A percentile compares a stretch with the other conserved stretches of the same genome.
These are phyloP conservation scores for Drosophila picticornis DNA, from an alignment of 2,888 invertebrate species.

Conservation along the genomic window DNA sequence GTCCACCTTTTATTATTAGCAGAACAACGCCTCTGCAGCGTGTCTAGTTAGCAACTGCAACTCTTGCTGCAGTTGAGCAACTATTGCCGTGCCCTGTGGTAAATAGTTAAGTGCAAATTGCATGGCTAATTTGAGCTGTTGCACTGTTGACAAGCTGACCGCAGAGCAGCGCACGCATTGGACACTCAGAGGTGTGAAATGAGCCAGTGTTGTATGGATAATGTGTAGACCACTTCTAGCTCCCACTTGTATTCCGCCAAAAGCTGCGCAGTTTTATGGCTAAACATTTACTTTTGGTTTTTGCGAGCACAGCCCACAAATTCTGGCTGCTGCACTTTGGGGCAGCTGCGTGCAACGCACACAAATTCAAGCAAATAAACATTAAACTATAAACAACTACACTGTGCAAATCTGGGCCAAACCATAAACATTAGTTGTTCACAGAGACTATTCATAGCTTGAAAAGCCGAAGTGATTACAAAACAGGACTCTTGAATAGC, in stretches of 20 bases:
- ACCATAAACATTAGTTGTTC: background rate
- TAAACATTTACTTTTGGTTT: constrained; percentile 32
- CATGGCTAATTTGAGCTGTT: constrained; percentile 76
- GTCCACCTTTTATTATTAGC: constrained; percentile 61
- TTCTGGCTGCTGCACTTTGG: constrained; percentile 10
- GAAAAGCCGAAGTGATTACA: background rate
- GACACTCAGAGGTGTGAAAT: constrained; percentile 44
- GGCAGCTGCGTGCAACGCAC: constrained; percentile 10
- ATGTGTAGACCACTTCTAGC: constrained; percentile 6
- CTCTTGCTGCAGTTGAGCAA: constrained; percentile 12
- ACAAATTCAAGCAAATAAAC: constrained; percentile 21
- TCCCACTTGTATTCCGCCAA: constrained; percentile 19
- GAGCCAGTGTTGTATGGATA: constrained; percentile 23
- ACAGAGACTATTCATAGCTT: background rate
- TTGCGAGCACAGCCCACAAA: constrained; percentile 12
- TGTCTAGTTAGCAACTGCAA: constrained; percentile 7
- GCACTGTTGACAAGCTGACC: constrained; percentile 59
- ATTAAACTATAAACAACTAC: constrained; percentile 27
- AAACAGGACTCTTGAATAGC: background rate
- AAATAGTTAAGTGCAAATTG: constrained; percentile 75
- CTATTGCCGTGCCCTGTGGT: constrained; percentile 48
- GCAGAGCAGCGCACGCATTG: constrained; percentile 32
- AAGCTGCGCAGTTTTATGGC: constrained; percentile 51
- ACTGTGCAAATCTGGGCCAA: constrained; percentile 6
- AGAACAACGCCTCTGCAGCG: constrained; percentile 57